phyloP scores from a whole-genome alignment of 2,797 vertebrate species.

The Parauchenoglanis punctatus region DNA sequence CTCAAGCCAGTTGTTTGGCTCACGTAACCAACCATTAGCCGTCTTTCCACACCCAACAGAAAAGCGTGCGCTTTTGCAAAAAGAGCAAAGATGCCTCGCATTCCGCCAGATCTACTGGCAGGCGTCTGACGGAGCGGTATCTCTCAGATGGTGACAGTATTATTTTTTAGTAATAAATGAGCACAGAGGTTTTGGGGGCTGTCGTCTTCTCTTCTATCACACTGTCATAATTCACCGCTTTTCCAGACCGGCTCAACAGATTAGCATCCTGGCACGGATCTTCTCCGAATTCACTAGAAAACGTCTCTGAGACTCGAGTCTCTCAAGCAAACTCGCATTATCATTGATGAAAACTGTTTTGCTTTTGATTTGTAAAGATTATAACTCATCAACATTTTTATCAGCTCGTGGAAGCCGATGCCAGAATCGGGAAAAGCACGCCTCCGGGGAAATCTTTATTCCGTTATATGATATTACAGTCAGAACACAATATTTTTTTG shows the following conservation, averaged over 20 bases:
- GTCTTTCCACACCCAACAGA: conserved; percentile 47
- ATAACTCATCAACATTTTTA: background rate
- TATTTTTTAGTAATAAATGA: conserved; percentile 49
- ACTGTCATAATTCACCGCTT: conserved; percentile 44
- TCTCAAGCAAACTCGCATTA: background rate
- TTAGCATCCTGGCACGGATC: conserved; percentile 26
- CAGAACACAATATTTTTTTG: conserved; percentile 45
- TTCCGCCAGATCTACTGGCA: conserved; percentile 47
- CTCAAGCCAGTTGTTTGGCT: conserved; percentile 56
- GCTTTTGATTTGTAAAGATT: background rate
- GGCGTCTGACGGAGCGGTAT: conserved; percentile 43
- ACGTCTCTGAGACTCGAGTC: background rate
- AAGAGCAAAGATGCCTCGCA: conserved; percentile 43
- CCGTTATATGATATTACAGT: conserved; percentile 41
- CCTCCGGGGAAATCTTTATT: conserved; percentile 25
- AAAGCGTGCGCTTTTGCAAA: conserved; percentile 40
- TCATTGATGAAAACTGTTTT: background rate
- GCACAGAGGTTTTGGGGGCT: conserved; percentile 38
- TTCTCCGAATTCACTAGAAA: conserved; percentile 27
- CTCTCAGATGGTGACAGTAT: conserved; percentile 51
- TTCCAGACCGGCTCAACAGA: conserved; percentile 46
- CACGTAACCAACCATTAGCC: conserved; percentile 40
- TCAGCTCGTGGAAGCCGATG: background rate
- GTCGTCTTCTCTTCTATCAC: conserved; percentile 53
- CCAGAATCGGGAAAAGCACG: background rate